These are phyloP conservation scores for Tetragonula clypearis DNA, from an alignment of 1,140 invertebrate species.

Conservation along the genomic window DNA sequence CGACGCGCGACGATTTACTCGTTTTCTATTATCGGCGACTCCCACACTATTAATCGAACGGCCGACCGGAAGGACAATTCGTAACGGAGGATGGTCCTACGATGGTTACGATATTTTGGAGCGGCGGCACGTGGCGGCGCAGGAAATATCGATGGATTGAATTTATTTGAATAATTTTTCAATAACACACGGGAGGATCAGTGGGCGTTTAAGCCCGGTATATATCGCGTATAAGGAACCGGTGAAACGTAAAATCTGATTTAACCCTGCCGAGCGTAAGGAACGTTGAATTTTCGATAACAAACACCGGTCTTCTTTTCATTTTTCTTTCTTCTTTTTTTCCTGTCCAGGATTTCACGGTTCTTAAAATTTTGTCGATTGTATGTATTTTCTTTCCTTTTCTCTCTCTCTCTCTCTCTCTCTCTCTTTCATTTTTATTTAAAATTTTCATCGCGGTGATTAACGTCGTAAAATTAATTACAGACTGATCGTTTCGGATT, in stretches of 20 bases:
- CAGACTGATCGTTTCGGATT: too few relatives aligned
- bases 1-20: too few relatives aligned
- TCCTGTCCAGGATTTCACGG: not conserved
- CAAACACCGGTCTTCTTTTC: not conserved
- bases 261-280: not conserved
- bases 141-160: not conserved
- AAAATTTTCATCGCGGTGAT: not conserved
- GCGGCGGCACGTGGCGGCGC: not conserved
- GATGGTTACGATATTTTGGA: not conserved
- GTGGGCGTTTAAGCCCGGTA: not conserved
- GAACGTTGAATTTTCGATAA: conserved; percentile 16
- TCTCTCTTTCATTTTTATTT: not conserved
- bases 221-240: not conserved
- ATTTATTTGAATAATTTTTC: conserved; percentile 23
- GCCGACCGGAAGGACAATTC: too few relatives aligned
- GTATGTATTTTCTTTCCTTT: not conserved
- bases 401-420: too few relatives aligned
- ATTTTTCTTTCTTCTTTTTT: too few relatives aligned
- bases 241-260: not conserved
- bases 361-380: not conserved
- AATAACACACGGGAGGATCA: not conserved
- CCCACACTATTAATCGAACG: too few relatives aligned
- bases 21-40: too few relatives aligned
- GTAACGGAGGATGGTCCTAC: too few relatives aligned
- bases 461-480: too few relatives aligned